Evolutionary conservation across 2,113 vertebrate species (phyloP).

Genomic region (Okapia johnstoni): DNA sequence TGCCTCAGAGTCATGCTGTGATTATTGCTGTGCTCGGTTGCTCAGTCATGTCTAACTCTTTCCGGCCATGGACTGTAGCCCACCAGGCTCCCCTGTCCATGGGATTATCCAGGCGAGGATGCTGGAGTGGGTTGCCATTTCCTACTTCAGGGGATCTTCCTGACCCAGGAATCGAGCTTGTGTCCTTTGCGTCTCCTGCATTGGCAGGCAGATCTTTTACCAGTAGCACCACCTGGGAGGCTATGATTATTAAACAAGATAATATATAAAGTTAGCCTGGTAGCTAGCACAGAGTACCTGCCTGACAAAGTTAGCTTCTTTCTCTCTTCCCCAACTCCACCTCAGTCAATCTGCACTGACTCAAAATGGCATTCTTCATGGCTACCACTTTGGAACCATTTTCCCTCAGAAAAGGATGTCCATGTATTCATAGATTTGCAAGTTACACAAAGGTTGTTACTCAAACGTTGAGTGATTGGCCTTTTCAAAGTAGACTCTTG

Average conservation of each 20-base stretch:
- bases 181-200: rapidly evolving
- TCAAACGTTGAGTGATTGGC: not conserved
- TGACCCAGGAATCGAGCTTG: not conserved
- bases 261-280: not conserved
- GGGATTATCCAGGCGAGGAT: not conserved
- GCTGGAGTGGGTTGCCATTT: not conserved
- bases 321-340: not conserved
- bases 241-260: not conserved
- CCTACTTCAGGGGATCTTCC: not conserved
- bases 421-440: not conserved
- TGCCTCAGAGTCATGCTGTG: not conserved
- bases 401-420: not conserved
- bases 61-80: not conserved
- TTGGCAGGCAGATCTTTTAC: not conserved
- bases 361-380: not conserved
- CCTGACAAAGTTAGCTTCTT: not conserved
- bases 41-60: not conserved
- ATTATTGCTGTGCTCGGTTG: not conserved
- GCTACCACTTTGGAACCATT: not conserved
- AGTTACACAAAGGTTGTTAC: not conserved
- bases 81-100: not conserved
- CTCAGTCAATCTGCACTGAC: not conserved
- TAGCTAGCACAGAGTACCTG: not conserved
- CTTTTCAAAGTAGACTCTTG: not conserved
- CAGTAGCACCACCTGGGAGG: not conserved